phyloP scores from a whole-genome alignment of 1,140 invertebrate genomes.

The Lamellibrachia luymesi region DNA sequence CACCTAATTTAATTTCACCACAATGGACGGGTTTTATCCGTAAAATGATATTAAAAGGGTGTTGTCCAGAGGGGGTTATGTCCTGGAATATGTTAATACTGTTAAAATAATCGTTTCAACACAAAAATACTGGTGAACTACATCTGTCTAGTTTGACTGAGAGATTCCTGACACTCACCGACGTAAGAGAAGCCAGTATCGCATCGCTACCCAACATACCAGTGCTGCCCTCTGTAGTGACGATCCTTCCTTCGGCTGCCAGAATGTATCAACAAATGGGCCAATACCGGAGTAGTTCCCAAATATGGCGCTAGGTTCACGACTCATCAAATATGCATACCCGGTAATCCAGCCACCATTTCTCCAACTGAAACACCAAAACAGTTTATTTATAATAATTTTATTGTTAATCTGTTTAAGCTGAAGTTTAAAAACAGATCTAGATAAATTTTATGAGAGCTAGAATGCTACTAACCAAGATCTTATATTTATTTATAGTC shows the following conservation, averaged over 20 bases:
- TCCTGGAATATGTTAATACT: no score
- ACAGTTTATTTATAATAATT: neutral
- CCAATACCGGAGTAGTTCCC: constrained; percentile 53
- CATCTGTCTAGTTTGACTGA: neutral
- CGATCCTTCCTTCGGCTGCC: constrained; percentile 41
- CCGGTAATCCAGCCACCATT: constrained; percentile 58
- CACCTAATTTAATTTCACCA: no score
- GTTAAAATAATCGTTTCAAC: no score
- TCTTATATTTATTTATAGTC: no score
- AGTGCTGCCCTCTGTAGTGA: constrained; percentile 48
- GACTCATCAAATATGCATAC: constrained; percentile 50
- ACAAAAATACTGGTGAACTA: no score
- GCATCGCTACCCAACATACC: constrained; percentile 38
- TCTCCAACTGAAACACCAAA: constrained; percentile 44
- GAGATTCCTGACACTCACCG: constrained; percentile 36
- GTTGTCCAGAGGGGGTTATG: no score
- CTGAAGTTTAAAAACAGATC: no score
- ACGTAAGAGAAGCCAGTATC: constrained; percentile 53
- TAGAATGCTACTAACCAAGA: no score
- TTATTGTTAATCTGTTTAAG: no score
- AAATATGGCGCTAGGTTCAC: constrained; percentile 48
- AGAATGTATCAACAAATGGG: constrained; percentile 47
- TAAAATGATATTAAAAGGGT: no score
- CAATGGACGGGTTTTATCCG: no score
- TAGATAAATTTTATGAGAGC: no score